Conservation (phyloP, 1,140 invertebrate genomes). For the Nasonia vitripennis region DNA sequence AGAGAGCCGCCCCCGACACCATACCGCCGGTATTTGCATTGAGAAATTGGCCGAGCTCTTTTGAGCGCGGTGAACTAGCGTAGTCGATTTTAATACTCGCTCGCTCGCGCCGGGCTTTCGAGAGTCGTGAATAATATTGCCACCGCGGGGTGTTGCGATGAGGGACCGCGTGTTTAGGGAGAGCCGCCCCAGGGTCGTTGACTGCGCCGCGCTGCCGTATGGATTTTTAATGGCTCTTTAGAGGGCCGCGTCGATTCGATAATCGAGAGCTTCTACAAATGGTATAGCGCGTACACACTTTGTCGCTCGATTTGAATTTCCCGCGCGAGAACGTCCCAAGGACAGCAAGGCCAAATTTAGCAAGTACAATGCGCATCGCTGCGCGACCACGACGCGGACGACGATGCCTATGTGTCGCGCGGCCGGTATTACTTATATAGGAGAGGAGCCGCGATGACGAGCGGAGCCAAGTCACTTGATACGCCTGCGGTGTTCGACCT, state of each 20-base stretch:
- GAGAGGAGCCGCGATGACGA: neutral
- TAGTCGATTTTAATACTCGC: neutral
- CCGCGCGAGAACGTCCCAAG: neutral
- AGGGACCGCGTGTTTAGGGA: neutral
- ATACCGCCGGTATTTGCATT: conserved; percentile 74
- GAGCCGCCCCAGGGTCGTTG: neutral
- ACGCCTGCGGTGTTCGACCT: conserved; percentile 36
- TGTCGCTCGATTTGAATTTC: neutral
- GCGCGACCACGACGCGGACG: too few relatives aligned
- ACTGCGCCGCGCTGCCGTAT: neutral
- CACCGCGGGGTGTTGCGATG: conserved; percentile 1
- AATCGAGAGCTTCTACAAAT: neutral
- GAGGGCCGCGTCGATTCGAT: neutral
- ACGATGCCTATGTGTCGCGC: neutral
- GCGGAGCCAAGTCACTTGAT: conserved; percentile 19
- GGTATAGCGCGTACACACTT: neutral
- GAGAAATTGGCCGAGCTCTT: conserved; percentile 72
- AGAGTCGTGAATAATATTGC: conserved; percentile 10
- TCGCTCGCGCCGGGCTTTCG: neutral
- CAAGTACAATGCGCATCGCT: neutral
- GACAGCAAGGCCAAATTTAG: conserved; percentile 38
- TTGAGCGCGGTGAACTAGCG: conserved; percentile 1
- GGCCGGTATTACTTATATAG: neutral
- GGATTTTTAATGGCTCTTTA: conserved; percentile 1
- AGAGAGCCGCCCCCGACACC: conserved; percentile 57